Evolutionary conservation across 1,140 invertebrate genomes (phyloP).

Genomic region (Euura saliciscinereae): DNA sequence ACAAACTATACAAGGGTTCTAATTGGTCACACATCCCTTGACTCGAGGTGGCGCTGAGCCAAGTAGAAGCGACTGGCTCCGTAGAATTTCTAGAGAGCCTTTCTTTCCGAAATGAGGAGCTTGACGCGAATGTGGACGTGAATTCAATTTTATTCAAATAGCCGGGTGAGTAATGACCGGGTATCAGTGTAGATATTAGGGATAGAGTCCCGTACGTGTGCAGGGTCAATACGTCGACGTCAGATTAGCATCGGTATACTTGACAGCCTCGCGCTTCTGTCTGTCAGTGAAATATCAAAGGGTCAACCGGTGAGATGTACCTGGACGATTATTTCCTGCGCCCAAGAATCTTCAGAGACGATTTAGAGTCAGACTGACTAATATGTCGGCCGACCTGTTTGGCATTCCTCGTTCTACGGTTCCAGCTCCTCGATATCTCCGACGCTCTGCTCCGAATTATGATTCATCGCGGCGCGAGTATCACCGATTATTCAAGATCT

Average conservation of each 20-base stretch:
- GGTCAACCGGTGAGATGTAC: constrained; percentile 45
- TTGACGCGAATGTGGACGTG: background rate
- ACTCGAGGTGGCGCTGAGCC: no score
- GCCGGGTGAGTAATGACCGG: background rate
- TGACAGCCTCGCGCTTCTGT: constrained; percentile 58
- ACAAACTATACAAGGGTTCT: background rate
- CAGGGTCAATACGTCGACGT: constrained; percentile 52
- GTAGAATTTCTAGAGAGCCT: no score
- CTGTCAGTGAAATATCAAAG: constrained; percentile 46
- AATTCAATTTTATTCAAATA: background rate
- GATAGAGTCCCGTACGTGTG: background rate
- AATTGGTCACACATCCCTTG: background rate
- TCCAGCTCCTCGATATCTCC: no score
- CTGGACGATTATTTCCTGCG: constrained; percentile 38
- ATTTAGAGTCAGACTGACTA: constrained; percentile 11
- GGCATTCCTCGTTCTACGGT: constrained; percentile 30
- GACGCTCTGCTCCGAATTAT: no score
- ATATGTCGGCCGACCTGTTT: constrained; percentile 42
- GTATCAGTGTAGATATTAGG: no score
- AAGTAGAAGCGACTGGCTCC: no score
- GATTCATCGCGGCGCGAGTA: no score
- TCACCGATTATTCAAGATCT: no score
- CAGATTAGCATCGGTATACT: constrained; percentile 56
- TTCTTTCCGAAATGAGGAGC: no score
- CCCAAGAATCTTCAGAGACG: constrained; percentile 5